Conservation (phyloP, 2,797 vertebrate genomes). For the Manis pentadactyla region DNA sequence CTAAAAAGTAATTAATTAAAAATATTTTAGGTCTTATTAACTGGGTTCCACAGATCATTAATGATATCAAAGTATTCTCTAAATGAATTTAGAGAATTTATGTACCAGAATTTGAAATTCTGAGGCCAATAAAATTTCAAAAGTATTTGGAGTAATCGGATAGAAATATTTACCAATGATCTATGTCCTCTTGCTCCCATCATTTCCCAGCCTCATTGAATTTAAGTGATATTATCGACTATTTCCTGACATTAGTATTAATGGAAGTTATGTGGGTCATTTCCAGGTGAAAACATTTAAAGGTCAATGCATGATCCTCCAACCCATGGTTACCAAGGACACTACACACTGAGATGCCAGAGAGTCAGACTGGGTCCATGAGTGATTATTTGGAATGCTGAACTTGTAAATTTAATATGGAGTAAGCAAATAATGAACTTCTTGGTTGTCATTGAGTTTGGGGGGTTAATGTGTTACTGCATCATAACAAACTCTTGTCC, state of each 20-base stretch:
- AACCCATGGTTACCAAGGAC: background rate
- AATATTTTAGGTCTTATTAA: background rate
- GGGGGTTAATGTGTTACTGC: background rate
- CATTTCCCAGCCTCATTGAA: background rate
- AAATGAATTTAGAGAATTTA: background rate
- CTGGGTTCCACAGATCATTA: background rate
- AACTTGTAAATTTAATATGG: background rate
- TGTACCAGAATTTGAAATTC: background rate
- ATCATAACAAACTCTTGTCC: background rate
- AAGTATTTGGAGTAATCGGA: background rate
- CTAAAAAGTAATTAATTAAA: background rate
- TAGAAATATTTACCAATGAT: conserved; percentile 16
- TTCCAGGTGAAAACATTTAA: conserved; percentile 65
- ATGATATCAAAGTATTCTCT: conserved; percentile 19
- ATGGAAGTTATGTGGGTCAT: conserved; percentile 50
- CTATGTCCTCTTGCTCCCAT: background rate
- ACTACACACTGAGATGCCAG: background rate
- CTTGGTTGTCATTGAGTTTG: background rate
- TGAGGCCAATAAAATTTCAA: background rate
- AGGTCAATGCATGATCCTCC: conserved; percentile 28
- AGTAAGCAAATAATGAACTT: conserved; percentile 24
- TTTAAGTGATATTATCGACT: background rate
- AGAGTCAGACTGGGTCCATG: background rate
- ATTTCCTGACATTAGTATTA: conserved; percentile 21
- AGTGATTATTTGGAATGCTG: conserved; percentile 39